Evolutionary conservation across 2,797 vertebrate genomes (phyloP).

Genomic region (Rachycentron canadum): DNA sequence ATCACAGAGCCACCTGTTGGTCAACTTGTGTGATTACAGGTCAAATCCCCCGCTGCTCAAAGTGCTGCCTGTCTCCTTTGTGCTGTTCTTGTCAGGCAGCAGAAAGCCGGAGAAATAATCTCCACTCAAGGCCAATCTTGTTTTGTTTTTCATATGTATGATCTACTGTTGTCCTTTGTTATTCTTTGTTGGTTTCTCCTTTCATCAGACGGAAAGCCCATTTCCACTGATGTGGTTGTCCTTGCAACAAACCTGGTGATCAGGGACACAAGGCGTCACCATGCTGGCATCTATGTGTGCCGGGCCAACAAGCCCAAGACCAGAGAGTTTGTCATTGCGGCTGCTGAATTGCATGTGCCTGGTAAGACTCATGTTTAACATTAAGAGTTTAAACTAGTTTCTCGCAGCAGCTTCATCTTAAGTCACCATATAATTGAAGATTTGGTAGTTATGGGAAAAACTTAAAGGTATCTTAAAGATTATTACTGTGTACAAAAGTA

Average conservation of each 20-base stretch:
- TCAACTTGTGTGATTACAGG: slow-evolving; percentile 48
- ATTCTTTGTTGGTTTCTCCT: slow-evolving; percentile 45
- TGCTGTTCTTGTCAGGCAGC: slow-evolving; percentile 59
- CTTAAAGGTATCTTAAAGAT: not conserved
- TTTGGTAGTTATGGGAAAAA: not conserved
- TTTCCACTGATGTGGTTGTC: slow-evolving; percentile 94
- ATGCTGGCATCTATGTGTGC: slow-evolving; percentile 94
- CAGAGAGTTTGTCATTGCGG: slow-evolving; percentile 91
- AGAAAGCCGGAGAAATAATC: slow-evolving; percentile 43
- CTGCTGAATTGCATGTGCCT: slow-evolving; percentile 92
- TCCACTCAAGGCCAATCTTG: slow-evolving; percentile 4
- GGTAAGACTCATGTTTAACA: slow-evolving; percentile 83
- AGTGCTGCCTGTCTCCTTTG: slow-evolving; percentile 15
- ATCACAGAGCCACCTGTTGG: slow-evolving; percentile 75
- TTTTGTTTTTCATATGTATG: slow-evolving; percentile 21
- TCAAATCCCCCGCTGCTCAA: slow-evolving; percentile 11
- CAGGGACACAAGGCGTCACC: slow-evolving; percentile 89
- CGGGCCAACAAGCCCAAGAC: slow-evolving; percentile 96
- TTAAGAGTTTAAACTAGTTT: not conserved
- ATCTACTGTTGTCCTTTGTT: slow-evolving; percentile 26
- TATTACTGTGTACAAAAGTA: not conserved
- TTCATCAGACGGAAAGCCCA: slow-evolving; percentile 92
- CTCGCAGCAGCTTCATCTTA: not conserved
- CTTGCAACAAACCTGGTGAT: slow-evolving; percentile 95
- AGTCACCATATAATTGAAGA: not conserved